Evolutionary conservation across 2,797 vertebrate species (phyloP).

Genomic region (Sus cebifrons): DNA sequence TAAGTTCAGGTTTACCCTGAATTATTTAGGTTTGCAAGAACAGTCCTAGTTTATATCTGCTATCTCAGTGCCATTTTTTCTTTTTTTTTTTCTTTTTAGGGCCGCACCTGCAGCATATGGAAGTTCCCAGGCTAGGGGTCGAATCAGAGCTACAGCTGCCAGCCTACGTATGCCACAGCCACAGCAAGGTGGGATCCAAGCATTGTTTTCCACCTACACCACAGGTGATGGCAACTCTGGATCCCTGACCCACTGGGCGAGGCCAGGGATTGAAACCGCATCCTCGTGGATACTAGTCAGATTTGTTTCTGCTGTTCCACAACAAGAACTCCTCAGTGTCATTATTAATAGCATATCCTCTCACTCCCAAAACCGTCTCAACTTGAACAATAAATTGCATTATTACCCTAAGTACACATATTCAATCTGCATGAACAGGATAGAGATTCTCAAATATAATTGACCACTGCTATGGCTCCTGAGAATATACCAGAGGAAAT

Average conservation of each 20-base stretch:
- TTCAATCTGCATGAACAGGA: not conserved
- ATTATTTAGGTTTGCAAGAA: not conserved
- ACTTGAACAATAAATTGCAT: not conserved
- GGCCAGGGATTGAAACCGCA: too few relatives aligned
- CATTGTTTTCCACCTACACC: too few relatives aligned
- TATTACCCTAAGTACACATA: not conserved
- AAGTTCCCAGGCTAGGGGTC: too few relatives aligned
- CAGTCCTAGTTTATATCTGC: not conserved
- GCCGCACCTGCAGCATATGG: too few relatives aligned
- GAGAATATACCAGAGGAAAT: slow-evolving; percentile 6
- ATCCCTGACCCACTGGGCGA: too few relatives aligned
- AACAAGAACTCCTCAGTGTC: not conserved
- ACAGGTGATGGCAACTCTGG: too few relatives aligned
- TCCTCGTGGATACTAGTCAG: too few relatives aligned
- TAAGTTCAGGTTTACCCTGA: not conserved
- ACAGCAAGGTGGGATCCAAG: too few relatives aligned
- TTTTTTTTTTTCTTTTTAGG: too few relatives aligned
- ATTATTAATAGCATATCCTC: not conserved
- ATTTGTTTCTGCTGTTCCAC: too few relatives aligned
- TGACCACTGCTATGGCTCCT: not conserved
- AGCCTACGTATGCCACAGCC: too few relatives aligned
- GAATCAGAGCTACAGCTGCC: too few relatives aligned
- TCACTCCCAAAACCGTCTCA: not conserved
- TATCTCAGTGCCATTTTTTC: not conserved
- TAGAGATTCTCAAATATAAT: not conserved